phyloP scores from a whole-genome alignment of 1,140 invertebrate species.

The Heliconius nattereri region DNA sequence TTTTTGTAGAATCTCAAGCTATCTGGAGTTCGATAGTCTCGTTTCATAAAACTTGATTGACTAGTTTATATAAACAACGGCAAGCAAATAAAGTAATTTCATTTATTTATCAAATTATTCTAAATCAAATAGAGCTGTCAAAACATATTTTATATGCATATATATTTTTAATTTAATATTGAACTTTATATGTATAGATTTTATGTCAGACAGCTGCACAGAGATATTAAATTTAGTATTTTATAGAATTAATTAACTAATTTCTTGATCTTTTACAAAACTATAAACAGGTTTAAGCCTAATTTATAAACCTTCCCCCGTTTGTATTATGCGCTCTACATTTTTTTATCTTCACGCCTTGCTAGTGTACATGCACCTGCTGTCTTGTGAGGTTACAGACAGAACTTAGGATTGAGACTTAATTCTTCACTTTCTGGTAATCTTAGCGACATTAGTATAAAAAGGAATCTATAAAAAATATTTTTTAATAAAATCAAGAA shows the following conservation, averaged over 20 bases:
- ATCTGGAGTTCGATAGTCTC: slow-evolving; percentile 22
- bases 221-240: too few relatives aligned
- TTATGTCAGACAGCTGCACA: not conserved
- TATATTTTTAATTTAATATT: not conserved
- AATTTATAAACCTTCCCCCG: not conserved
- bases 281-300: not conserved
- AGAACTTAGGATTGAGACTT: not conserved
- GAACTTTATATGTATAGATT: not conserved
- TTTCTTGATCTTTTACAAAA: not conserved
- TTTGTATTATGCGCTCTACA: not conserved
- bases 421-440: not conserved
- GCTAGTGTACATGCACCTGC: not conserved
- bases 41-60: slow-evolving; percentile 20
- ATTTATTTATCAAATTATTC: not conserved
- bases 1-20: not conserved
- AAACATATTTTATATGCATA: not conserved
- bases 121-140: not conserved
- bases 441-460: not conserved
- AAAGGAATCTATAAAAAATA: not conserved
- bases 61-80: not conserved
- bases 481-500: not conserved
- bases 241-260: not conserved
- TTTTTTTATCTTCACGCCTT: not conserved
- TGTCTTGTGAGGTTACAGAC: not conserved
- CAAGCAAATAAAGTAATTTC: not conserved